Evolutionary conservation across 2,113 vertebrate genomes (phyloP), one percentile per base, ranked within the genome.

Genomic region (Chascanopsetta lugubris): DNA sequence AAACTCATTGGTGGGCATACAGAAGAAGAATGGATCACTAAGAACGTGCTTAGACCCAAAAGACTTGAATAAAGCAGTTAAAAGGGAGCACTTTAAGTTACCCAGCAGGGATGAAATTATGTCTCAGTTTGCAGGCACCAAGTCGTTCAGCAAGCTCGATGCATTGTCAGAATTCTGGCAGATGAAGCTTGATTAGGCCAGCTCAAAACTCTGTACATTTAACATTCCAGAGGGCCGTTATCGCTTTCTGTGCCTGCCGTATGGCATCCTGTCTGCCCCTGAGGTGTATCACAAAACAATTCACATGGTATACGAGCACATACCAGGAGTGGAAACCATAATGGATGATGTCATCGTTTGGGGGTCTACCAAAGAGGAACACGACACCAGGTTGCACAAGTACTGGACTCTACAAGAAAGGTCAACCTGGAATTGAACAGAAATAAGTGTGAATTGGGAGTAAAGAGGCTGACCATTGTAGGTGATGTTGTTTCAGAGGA

Each of bases 231-330:
- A 17, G 2, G 38, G 62, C 12, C 43, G 50, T 6, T 64, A 40
- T 4, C 18, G 36, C 2, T 64, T 64, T 17, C 24, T 15, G 2
- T 1, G 18, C 10, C 50, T 66, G 12, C 26, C 50, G 24, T 55
- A 24, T 12, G 38, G 38, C 7, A 55, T 55, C 3, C 4, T n/a
- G 2, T 56, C 53, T 7, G 53, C 30, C 1, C 53, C 61, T 15
- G 62, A 65, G 4, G 49, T 65, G 2, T 55, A 55, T 13, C 50
- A 65, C 3, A 64, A 64, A 25, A 53, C 61, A 1, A 64, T 64
- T 8, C 32, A 64, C 22, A 64, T 43, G 46, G 50, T 38, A 7
- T 62, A 8, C 17, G 13, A 50, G 22, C 47, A 63, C 60, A 34
- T 46, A 9, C 5, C 20, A 45, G 47, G 60, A 26, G 60, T 51